Evolutionary conservation across 2,888 invertebrate genomes (phyloP), one percentile per base, ranked within the genome.

Genomic region (Cephus rjabovi): DNA sequence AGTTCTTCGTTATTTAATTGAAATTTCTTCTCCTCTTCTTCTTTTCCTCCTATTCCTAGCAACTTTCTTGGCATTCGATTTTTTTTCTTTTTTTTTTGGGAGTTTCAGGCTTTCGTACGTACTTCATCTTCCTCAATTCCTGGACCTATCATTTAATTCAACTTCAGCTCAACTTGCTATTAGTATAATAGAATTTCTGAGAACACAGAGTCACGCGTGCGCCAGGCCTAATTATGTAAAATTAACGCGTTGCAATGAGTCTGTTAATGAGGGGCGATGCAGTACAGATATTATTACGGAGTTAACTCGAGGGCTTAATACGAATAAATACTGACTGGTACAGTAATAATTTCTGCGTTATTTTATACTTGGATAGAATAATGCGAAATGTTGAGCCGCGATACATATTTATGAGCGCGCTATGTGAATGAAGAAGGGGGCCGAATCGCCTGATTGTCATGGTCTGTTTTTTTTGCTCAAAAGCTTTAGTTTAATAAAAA

Each of bases 231-330:
- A 75, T 76, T 33, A 69, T 23, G 75, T 12, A 31, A 74, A 76
- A 75, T 75, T 78, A 81, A 34, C 40, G 11, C 34, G 30, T 71
- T 71, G 73, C 75, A 33, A 23, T 71, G 68, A 69, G 69, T 74
- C 37, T 75, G 76, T 76, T 81, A 81, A 79, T 71, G 79, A 80
- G 78, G 56, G 78, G 37, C 75, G 77, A 76, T 77, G 76, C 76
- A 35, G 77, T 69, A 70, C 76, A 78, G 70, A 40, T 78, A 76
- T 73, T 77, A 73, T 34, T 69, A 75, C 76, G 75, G 12, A 37
- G 73, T 74, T 80, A 75, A 74, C 76, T 77, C 69, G 74, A 77
- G 73, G 75, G 33, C 76, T 76, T 76, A 77, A 77, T 73, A 31
- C 75, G 76, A 77, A 76, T 76, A 73, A 80, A 77, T 81, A 79